These are phyloP conservation scores for Antrozous pallidus DNA, from an alignment of 2,797 vertebrate species.

Conservation along the genomic window DNA sequence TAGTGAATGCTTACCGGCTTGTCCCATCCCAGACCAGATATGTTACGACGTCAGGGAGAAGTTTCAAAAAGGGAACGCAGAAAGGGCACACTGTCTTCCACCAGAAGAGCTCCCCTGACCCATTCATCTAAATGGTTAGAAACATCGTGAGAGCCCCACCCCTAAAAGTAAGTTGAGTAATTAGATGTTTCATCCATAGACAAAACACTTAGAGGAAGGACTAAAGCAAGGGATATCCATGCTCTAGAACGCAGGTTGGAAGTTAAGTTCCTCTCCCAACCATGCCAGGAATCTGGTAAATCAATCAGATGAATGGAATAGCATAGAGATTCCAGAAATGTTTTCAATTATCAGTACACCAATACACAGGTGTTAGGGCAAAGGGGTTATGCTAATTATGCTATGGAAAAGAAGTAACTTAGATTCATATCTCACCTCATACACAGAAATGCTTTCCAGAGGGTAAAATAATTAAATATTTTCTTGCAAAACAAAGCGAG, in stretches of 20 bases:
- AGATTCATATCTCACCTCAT: background rate
- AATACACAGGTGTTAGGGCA: background rate
- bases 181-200: background rate
- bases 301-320: background rate
- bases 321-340: slow-evolving; percentile 27
- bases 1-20: background rate
- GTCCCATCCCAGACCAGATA: background rate
- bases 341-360: background rate
- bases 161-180: background rate
- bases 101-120: background rate
- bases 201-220: background rate
- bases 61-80: slow-evolving; percentile 12
- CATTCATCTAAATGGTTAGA: background rate
- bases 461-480: slow-evolving; percentile 6
- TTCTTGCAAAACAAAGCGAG: background rate
- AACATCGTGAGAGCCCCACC: background rate
- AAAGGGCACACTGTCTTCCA: background rate
- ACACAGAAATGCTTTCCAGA: background rate
- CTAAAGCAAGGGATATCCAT: background rate
- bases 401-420: slow-evolving; percentile 1
- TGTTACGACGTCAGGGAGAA: background rate
- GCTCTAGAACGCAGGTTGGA: background rate
- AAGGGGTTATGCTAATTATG: background rate
- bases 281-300: background rate
- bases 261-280: background rate